Evolutionary conservation across 1,140 invertebrate species (phyloP).

Genomic region (Nymphalis io): DNA sequence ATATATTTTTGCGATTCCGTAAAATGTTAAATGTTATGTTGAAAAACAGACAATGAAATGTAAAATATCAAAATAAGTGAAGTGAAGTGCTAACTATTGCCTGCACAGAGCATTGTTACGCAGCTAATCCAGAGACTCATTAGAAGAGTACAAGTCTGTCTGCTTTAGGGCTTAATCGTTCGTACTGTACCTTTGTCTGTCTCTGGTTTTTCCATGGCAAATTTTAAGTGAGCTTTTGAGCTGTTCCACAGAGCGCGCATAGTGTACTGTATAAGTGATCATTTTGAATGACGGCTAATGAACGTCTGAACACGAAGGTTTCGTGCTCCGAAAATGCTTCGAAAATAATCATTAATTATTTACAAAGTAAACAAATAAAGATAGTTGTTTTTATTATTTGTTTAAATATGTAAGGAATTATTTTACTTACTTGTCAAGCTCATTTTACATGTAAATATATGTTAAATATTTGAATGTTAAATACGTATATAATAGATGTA

Average conservation of each 20-base stretch:
- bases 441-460: no score
- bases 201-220: slow-evolving; percentile 20
- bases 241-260: slow-evolving; percentile 10
- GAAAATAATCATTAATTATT: not conserved
- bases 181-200: slow-evolving; percentile 19
- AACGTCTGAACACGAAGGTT: slow-evolving; percentile 19
- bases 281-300: slow-evolving; percentile 28
- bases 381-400: no score
- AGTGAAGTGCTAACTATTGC: not conserved
- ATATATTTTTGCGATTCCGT: not conserved
- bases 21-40: not conserved
- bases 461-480: no score
- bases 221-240: slow-evolving; percentile 25
- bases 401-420: no score
- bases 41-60: not conserved
- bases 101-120: not conserved
- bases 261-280: slow-evolving; percentile 30
- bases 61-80: not conserved
- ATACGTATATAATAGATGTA: no score
- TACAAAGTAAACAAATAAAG: no score
- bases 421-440: no score
- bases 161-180: slow-evolving; percentile 28
- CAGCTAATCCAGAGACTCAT: slow-evolving; percentile 25
- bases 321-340: no score
- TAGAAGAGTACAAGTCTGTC: slow-evolving; percentile 22